Evolutionary conservation across 2,113 vertebrate genomes (phyloP).

Genomic region (Hemibagrus wyckioides): DNA sequence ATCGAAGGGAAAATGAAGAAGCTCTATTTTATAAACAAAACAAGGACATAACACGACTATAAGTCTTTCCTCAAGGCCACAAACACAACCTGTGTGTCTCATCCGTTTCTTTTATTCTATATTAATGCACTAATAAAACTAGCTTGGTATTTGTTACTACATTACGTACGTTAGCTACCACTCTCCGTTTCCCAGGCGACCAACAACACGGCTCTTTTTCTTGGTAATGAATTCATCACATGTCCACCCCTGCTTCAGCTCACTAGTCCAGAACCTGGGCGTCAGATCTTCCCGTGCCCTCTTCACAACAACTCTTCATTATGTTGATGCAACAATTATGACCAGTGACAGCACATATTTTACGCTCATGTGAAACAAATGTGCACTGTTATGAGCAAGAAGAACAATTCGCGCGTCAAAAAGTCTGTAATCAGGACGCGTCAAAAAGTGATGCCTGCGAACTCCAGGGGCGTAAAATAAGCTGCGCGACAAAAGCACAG

Average conservation of each 20-base stretch:
- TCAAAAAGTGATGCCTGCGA: constrained; percentile 38
- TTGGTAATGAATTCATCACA: neutral
- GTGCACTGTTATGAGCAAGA: constrained; percentile 19
- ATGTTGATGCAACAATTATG: constrained; percentile 4
- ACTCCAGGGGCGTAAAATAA: constrained; percentile 23
- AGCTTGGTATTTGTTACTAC: neutral
- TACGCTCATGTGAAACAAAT: constrained; percentile 9
- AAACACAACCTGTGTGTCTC: neutral
- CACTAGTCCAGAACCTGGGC: constrained; percentile 4
- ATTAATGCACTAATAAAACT: neutral
- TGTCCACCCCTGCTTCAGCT: constrained; percentile 2
- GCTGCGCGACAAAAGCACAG: constrained; percentile 42
- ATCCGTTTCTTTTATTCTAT: neutral
- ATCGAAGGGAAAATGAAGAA: neutral
- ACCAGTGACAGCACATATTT: constrained; percentile 12
- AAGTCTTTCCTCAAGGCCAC: neutral
- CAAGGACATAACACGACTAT: neutral
- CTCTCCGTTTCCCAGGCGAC: neutral
- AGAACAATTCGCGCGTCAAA: constrained; percentile 23
- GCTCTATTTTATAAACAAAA: neutral
- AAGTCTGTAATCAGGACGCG: constrained; percentile 45
- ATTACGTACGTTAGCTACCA: neutral
- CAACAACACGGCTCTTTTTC: neutral
- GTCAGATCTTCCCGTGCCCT: neutral
- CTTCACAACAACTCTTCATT: neutral